phyloP scores from a whole-genome alignment of 1,140 invertebrate species.

The Hylyphantes graminicola region DNA sequence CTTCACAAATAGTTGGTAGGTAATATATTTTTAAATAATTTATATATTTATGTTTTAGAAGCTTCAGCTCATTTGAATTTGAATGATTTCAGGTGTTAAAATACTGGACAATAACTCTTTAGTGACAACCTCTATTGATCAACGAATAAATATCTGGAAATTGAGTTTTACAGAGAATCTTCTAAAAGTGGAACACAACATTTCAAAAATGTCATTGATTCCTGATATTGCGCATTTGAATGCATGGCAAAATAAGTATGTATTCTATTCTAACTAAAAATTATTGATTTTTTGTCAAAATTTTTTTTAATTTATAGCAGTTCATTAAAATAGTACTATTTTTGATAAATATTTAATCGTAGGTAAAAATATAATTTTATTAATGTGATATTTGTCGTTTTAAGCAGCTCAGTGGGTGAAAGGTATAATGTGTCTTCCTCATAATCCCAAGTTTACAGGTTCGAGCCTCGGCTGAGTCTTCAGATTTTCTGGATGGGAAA shows the following conservation, averaged over 20 bases:
- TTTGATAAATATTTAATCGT: too few relatives aligned
- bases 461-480: too few relatives aligned
- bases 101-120: conserved; percentile 4
- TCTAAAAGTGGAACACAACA: background rate
- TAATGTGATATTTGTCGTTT: too few relatives aligned
- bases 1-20: conserved; percentile 59
- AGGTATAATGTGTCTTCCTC: too few relatives aligned
- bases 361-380: too few relatives aligned
- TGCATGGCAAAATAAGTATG: conserved; percentile 30
- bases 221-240: conserved; percentile 57
- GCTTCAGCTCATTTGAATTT: background rate
- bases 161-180: background rate
- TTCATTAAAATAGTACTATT: too few relatives aligned
- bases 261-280: background rate
- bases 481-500: too few relatives aligned
- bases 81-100: conserved; percentile 5
- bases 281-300: background rate
- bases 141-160: conserved; percentile 49
- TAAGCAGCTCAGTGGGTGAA: too few relatives aligned
- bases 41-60: background rate
- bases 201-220: conserved; percentile 48
- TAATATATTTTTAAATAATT: background rate
- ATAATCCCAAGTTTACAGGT: too few relatives aligned
- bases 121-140: conserved; percentile 52
- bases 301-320: too few relatives aligned